Base-by-base conservation (phyloP, 2,888 invertebrate genomes). In the Agrotis exclamationis region DNA sequence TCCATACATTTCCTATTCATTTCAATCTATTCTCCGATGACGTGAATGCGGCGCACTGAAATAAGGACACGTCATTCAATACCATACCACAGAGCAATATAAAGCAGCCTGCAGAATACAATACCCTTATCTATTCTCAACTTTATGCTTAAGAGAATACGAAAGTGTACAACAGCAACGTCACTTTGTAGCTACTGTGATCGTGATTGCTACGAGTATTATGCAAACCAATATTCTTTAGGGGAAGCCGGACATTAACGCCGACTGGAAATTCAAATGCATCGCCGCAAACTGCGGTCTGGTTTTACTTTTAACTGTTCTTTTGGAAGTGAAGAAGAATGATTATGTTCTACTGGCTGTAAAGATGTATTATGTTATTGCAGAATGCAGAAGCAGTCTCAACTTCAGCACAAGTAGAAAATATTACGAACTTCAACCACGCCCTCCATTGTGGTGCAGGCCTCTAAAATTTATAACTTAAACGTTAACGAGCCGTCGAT, bases 21-120 rank as follows among this genome's bases (percentile, higher is more conserved):
- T 82, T 70, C 85, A 82, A 80, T 85, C 80, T 83, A 85, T 85
- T 87, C 86, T 85, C 79, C 80, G 77, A 83, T 88, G 89, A 89
- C 85, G 78, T 88, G 86, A 88, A 90, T 90, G 89, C 87, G 85
- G 81, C 85, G 85, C 85, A 84, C 85, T 89, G 88, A 89, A 93
- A 93, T 93, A 92, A 91, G 93, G 92, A 89, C 94, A 92, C 92
- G 91, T 92, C 92, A 93, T 91, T 91, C 90, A 90, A 93, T 90
- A 91, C 88, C 85, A 87, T 85, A 89, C 89, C 87, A 86, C 90
- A 90, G 88, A 87, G 87, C 87, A 86, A 87, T 87, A 85, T 70
- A 74, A 72, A 77, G 64, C 77, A 79, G 82, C 70, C 83, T 78
- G 39, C 63, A 74, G 70, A 71, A 73, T 70, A 72, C 59, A 63